Conservation (phyloP, 1,140 invertebrate species). For the Sipha flava region DNA sequence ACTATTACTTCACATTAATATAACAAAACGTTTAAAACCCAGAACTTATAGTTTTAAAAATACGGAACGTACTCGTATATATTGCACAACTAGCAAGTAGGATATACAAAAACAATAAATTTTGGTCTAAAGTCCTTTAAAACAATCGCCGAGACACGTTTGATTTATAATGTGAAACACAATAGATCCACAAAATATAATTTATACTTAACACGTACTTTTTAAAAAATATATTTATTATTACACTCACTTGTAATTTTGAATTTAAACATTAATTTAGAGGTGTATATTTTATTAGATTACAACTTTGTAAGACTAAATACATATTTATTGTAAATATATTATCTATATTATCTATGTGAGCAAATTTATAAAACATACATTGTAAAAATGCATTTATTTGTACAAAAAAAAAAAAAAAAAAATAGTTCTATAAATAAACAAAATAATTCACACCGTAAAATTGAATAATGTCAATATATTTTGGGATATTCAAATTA, state of each 20-base stretch:
- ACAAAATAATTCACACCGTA: too few relatives aligned
- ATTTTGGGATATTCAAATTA: too few relatives aligned
- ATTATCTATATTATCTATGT: too few relatives aligned
- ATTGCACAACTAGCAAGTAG: background rate
- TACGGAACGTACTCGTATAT: background rate
- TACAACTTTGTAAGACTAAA: too few relatives aligned
- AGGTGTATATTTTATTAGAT: background rate
- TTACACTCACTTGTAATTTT: background rate
- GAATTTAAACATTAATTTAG: background rate
- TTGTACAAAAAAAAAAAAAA: too few relatives aligned
- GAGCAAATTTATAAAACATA: too few relatives aligned
- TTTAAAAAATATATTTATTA: background rate
- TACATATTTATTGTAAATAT: too few relatives aligned
- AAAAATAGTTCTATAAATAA: too few relatives aligned
- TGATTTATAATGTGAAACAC: background rate
- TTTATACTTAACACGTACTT: background rate
- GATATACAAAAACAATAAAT: constrained; percentile 6
- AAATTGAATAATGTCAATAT: too few relatives aligned
- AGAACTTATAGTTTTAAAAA: constrained; percentile 12
- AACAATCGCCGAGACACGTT: background rate
- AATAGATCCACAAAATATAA: background rate
- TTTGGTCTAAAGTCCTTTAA: background rate
- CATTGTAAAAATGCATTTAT: too few relatives aligned
- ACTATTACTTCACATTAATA: background rate
- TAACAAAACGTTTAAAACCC: background rate